Evolutionary conservation across 2,797 vertebrate genomes (phyloP).

Genomic region (Brachyrhaphis roseni): DNA sequence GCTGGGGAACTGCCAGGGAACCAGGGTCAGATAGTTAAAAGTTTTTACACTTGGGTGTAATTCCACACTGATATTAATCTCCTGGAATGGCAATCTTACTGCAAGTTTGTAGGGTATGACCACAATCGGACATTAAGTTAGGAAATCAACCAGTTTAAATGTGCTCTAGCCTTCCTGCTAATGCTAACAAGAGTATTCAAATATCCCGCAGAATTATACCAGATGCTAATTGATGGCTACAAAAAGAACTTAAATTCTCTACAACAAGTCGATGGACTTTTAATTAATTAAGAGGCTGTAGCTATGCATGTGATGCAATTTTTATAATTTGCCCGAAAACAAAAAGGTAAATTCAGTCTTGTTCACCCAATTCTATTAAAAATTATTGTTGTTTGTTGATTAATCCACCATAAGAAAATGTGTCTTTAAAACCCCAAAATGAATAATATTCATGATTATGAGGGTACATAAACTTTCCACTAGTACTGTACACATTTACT

Average conservation of each 20-base stretch:
- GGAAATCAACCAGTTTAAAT: neutral
- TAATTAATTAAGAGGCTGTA: neutral
- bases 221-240: neutral
- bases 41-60: neutral
- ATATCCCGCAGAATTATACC: neutral
- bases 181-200: neutral
- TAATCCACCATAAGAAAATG: neutral
- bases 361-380: neutral
- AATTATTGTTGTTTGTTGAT: neutral
- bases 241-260: neutral
- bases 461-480: conserved; percentile 1
- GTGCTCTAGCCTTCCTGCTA: neutral
- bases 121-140: neutral
- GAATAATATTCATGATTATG: neutral
- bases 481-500: conserved; percentile 1
- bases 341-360: neutral
- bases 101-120: neutral
- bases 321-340: neutral
- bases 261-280: neutral
- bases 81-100: neutral
- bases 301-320: neutral
- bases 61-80: neutral
- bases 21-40: neutral
- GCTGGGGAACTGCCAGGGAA: neutral
- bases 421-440: neutral